Conservation (phyloP, 2,888 invertebrate genomes). For the Agrochola lychnidis region DNA sequence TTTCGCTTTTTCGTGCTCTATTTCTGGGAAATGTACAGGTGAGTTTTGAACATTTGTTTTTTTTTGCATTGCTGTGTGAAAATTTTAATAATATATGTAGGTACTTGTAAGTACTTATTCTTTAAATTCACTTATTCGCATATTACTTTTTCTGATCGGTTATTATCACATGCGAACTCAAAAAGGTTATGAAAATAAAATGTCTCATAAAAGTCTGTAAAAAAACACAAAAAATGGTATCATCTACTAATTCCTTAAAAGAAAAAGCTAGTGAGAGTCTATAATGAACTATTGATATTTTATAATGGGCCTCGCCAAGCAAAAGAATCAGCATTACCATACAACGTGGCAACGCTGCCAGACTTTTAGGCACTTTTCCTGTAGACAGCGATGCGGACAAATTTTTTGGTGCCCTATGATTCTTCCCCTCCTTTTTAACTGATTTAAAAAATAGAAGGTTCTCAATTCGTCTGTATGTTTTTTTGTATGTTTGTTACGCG, state of each 20-base stretch:
- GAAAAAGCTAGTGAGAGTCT: not conserved
- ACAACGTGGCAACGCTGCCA: too few relatives aligned
- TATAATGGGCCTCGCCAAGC: not conserved
- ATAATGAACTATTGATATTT: not conserved
- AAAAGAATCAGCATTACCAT: too few relatives aligned
- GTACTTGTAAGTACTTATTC: too few relatives aligned
- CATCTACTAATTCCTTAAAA: not conserved
- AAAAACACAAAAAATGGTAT: not conserved
- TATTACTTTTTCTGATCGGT: not conserved
- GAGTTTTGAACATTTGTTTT: not conserved
- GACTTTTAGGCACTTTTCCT: too few relatives aligned
- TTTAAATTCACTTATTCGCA: not conserved
- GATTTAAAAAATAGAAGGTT: too few relatives aligned
- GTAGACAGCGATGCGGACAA: too few relatives aligned
- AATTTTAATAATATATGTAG: too few relatives aligned
- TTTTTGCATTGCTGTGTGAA: not conserved
- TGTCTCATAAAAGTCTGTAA: not conserved
- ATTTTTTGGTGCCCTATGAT: too few relatives aligned
- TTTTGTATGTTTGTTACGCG: too few relatives aligned
- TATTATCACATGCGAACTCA: not conserved
- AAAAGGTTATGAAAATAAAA: not conserved
- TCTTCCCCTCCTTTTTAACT: too few relatives aligned
- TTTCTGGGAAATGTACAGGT: conserved; percentile 12
- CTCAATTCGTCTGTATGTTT: too few relatives aligned
- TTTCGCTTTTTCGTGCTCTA: conserved; percentile 14